phyloP scores from a whole-genome alignment of 2,888 invertebrate species.

The Anorthoa munda region DNA sequence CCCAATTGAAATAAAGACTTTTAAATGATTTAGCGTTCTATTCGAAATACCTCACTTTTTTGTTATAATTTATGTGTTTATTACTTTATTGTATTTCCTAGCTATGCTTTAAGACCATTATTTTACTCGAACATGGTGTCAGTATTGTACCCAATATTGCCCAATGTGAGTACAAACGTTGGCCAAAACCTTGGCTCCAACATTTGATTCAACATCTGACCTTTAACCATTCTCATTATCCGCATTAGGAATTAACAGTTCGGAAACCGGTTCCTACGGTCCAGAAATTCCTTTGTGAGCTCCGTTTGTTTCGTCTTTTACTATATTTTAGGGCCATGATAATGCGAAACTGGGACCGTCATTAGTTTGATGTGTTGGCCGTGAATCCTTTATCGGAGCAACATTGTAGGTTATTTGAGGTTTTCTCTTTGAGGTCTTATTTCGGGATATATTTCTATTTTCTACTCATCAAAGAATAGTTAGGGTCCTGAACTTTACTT shows the following conservation, averaged over 20 bases:
- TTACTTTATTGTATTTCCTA: neutral
- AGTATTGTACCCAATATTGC: neutral
- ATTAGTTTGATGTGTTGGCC: constrained; percentile 43
- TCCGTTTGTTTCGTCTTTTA: constrained; percentile 64
- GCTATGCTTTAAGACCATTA: neutral
- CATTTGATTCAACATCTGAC: constrained; percentile 47
- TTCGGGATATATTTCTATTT: neutral
- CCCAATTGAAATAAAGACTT: too few relatives aligned
- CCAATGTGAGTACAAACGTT: constrained; percentile 6
- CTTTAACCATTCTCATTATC: constrained; percentile 63
- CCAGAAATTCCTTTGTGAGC: constrained; percentile 64
- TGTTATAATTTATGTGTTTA: neutral
- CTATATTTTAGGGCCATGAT: constrained; percentile 64
- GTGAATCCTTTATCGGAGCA: constrained; percentile 16
- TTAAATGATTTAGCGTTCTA: neutral
- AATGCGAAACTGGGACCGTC: constrained; percentile 47
- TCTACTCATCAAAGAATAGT: neutral
- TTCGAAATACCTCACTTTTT: neutral
- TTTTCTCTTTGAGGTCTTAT: constrained; percentile 5
- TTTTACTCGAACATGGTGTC: neutral
- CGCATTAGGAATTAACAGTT: constrained; percentile 67
- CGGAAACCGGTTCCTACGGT: constrained; percentile 67
- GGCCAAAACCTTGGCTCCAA: constrained; percentile 15
- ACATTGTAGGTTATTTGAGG: constrained; percentile 11
- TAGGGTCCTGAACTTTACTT: neutral